phyloP scores from a whole-genome alignment of 2,113 vertebrate species.

The Stomatorhinus ivindoensis region DNA sequence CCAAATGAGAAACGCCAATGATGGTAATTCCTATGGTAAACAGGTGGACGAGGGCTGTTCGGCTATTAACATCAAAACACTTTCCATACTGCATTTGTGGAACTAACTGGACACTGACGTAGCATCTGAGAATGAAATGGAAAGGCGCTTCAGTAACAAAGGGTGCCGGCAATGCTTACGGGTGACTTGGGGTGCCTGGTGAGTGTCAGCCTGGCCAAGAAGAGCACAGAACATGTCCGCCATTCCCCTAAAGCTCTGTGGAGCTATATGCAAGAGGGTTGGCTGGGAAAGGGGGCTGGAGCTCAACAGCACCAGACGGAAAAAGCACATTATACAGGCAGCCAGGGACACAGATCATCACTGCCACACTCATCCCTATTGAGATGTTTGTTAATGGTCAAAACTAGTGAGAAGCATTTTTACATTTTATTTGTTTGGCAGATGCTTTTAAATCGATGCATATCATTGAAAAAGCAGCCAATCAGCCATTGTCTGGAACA shows the following conservation, averaged over 20 bases:
- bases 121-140: not conserved
- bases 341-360: not conserved
- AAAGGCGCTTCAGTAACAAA: not conserved
- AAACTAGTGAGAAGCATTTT: not conserved
- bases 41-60: not conserved
- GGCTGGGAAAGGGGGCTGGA: not conserved
- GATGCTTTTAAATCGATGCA: not conserved
- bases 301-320: not conserved
- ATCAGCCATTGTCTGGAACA: not conserved
- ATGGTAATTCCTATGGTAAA: too few species aligned
- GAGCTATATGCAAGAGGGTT: not conserved
- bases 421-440: not conserved
- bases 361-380: not conserved
- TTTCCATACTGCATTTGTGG: not conserved
- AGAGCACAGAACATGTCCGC: not conserved
- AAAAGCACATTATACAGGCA: not conserved
- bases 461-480: not conserved
- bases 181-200: not conserved
- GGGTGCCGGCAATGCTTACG: not conserved
- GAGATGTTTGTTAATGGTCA: not conserved
- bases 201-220: not conserved
- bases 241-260: not conserved
- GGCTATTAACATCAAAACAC: not conserved
- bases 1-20: not conserved
- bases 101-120: not conserved